Percentiles rank a stretch among this genome's conserved stretches.
phyloP scores from a whole-genome alignment of 2,113 vertebrate genomes.

The Delphinus delphis region DNA sequence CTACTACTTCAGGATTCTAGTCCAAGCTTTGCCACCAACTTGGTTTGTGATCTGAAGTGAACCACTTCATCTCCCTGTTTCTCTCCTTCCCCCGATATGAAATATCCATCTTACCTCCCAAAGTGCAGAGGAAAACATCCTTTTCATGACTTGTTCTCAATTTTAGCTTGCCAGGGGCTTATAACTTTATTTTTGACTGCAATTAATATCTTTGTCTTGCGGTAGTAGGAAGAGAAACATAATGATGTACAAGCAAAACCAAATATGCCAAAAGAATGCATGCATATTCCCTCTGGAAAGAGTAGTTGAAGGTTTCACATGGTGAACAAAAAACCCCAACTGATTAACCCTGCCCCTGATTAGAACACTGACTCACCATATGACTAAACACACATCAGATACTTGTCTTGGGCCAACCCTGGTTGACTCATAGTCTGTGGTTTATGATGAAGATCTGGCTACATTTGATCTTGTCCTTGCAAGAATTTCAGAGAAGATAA shows the following conservation, averaged over 20 bases:
- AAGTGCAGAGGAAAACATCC: not conserved
- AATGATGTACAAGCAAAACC: constrained; percentile 9
- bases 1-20: not conserved
- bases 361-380: constrained; percentile 62
- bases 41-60: not conserved
- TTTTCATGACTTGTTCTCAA: not conserved
- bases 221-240: not conserved
- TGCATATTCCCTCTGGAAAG: not conserved
- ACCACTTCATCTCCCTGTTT: not conserved
- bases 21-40: not conserved
- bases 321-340: not conserved
- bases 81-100: not conserved
- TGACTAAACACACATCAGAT: constrained; percentile 55
- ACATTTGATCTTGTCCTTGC: constrained; percentile 60
- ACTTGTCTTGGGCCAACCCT: constrained; percentile 44
- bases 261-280: not conserved
- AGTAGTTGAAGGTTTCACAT: not conserved
- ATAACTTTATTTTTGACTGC: constrained; percentile 16
- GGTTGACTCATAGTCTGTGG: constrained; percentile 69
- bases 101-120: not conserved
- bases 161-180: constrained; percentile 13
- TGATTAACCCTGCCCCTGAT: constrained; percentile 14
- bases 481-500: constrained; percentile 60
- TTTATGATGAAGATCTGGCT: constrained; percentile 56
- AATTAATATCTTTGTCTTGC: constrained; percentile 49